phyloP scores from a whole-genome alignment of 2,797 vertebrate species.

The Eulemur albifrons region DNA sequence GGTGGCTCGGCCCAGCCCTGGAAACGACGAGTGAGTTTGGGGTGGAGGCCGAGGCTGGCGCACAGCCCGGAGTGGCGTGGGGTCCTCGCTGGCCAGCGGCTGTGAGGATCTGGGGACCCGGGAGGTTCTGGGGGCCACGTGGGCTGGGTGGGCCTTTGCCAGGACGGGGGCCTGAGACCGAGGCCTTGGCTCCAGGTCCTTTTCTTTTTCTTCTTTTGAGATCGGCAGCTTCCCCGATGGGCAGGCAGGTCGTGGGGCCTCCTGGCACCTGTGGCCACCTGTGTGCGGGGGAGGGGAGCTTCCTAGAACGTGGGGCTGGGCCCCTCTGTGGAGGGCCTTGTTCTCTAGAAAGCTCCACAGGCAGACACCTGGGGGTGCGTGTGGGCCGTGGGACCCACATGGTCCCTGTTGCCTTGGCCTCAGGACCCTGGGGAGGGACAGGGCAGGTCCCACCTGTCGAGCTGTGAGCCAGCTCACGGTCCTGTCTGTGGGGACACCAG shows the following conservation, averaged over 20 bases:
- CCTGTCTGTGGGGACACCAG: background rate
- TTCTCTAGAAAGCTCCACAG: background rate
- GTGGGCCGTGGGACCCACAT: background rate
- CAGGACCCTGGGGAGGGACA: background rate
- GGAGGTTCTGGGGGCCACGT: fast-evolving
- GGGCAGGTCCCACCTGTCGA: background rate
- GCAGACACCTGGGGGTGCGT: too few species aligned
- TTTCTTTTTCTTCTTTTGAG: background rate
- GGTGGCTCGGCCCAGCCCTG: background rate
- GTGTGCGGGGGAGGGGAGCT: background rate
- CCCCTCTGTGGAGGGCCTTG: background rate
- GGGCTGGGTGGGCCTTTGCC: background rate
- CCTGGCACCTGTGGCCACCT: background rate
- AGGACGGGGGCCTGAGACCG: background rate
- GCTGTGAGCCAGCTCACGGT: background rate
- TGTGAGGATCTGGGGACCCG: background rate
- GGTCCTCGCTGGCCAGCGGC: background rate
- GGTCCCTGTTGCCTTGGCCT: background rate
- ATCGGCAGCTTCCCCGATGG: background rate
- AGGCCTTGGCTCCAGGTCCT: too few species aligned
- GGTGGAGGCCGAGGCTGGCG: background rate
- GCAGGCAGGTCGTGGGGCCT: background rate
- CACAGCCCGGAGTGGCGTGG: background rate
- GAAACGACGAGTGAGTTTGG: fast-evolving
- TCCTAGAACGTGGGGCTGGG: background rate